Base-by-base conservation (phyloP, 2,113 vertebrate genomes). In the Semnopithecus entellus region DNA sequence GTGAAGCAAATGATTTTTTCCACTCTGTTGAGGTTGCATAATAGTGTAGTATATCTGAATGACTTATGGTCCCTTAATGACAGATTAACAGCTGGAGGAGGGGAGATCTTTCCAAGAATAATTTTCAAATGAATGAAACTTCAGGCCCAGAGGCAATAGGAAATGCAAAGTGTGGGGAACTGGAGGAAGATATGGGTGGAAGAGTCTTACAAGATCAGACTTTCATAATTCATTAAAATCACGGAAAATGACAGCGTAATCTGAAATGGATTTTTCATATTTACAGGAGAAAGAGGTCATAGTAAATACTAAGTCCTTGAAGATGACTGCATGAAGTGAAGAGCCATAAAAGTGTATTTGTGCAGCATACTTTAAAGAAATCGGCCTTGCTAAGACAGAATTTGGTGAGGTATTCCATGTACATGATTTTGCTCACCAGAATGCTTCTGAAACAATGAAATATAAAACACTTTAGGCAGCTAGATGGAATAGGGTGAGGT, bases 1-100 rank as follows among this genome's bases (percentile, higher is more conserved):
- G 97, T 96, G 98, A 98, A 98, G 98, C 96, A 98, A 98, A 98
- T 97, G 3, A 94, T 98, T 98, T 98, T 98, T 98, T 97, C 97
- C 97, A 97, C 96, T 97, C 97, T 97, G 98, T 91, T 98, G 98
- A 97, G 96, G 94, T 97, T 98, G 97, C 96, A 88, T 97, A 97
- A 97, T 93, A 91, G 97, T 85, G 97, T 95, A 81, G 87, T 97
- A 83, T 97, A 98, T 98, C 97, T 98, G 95, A 94, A 79, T 98
- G 98, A 98, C 75, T 98, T 98, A 98, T 73, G 97, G 97, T 78
- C 84, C 2, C 0, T 96, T 96, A 91, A 97, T 97, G 98, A 90
- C 97, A 98, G 97, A 98, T 98, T 97, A 97, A 97, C 83, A 91
- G 93, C 96, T 97, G 95, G 91, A 83, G 94, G 96, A 90, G 96